Evolutionary conservation across 2,797 vertebrate genomes (phyloP), one percentile per base, ranked within the genome.

Genomic region (Cossypha dichroa): DNA sequence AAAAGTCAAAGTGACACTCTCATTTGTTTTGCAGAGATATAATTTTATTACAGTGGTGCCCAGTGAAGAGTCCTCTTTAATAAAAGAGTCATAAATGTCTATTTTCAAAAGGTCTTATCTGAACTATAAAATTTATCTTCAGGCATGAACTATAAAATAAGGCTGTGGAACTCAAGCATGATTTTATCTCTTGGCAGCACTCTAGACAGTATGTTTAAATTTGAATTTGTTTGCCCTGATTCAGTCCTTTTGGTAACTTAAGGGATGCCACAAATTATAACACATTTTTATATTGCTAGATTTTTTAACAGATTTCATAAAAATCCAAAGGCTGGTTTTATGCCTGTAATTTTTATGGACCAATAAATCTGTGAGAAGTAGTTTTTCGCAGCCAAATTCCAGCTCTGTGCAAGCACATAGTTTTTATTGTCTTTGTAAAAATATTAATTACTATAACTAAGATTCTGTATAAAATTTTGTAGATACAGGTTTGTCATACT

Each of bases 51-150:
- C 31, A 52, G 38, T 45, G 15, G 29, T 59, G 40, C 29, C 69
- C 59, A 73, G 62, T 67, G 68, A 93, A 89, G 45, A 91, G 22
- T 66, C 23, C 13, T 12, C 68, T 89, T 68, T 89, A 90, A 92
- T 80, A 92, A 95, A 92, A 91, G 64, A 83, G 46, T 85, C 46
- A 62, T 95, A 95, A 87, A 77, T 88, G 68, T 74, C 84, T 93
- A 22, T 82, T 95, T 94, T 87, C 28, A 75, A 80, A 94, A 83
- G 48, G 22, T 33, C 49, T 89, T 87, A 93, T 90, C 67, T 85
- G 54, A 88, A 87, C 74, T 60, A 90, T 68, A 78, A 95, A 89
- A 94, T 85, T 89, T 91, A 12, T 91, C 72, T 86, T 89, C 78
- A 77, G 68, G 46, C 45, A 40, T 68, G 59, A 72, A 58, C 84